A percentile compares a stretch with the other conserved stretches of the same genome.
These are phyloP conservation scores for Pachyramphus minor DNA, from an alignment of 2,113 vertebrate species.

Conservation along the genomic window DNA sequence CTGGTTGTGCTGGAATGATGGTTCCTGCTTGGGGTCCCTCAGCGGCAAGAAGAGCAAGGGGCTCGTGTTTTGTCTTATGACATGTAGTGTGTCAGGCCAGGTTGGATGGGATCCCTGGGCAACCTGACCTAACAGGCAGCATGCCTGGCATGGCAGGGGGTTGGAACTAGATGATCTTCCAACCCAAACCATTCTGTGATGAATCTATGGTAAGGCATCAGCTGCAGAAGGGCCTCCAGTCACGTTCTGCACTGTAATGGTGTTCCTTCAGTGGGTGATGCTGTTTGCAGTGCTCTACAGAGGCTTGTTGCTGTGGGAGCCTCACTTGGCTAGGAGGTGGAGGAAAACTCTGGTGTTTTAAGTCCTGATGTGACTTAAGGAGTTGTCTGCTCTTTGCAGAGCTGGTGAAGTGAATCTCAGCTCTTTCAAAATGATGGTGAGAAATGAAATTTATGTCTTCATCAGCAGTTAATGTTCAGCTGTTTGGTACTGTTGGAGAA, in stretches of 20 bases:
- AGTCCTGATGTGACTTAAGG: not conserved
- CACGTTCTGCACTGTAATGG: not conserved
- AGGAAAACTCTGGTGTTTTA: not conserved
- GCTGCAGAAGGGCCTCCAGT: not conserved
- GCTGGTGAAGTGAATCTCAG: not conserved
- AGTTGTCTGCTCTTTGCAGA: not conserved
- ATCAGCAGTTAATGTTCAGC: not conserved
- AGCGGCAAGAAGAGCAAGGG: not conserved
- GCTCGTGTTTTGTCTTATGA: fast-evolving
- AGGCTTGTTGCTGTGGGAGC: not conserved
- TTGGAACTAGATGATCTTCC: not conserved
- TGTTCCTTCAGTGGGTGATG: not conserved
- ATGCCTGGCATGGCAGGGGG: not conserved
- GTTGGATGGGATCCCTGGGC: not conserved
- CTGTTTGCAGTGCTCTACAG: not conserved
- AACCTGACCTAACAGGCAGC: not conserved
- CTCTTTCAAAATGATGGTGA: not conserved
- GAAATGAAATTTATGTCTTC: not conserved
- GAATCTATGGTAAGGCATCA: not conserved
- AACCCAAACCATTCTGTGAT: not conserved
- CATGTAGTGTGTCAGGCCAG: not conserved
- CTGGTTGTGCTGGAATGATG: not conserved
- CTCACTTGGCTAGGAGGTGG: not conserved
- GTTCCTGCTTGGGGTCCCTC: not conserved
- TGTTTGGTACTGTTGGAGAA: not conserved